Conservation (phyloP, 2,888 invertebrate genomes). For the Trypoxylon attenuatum region DNA sequence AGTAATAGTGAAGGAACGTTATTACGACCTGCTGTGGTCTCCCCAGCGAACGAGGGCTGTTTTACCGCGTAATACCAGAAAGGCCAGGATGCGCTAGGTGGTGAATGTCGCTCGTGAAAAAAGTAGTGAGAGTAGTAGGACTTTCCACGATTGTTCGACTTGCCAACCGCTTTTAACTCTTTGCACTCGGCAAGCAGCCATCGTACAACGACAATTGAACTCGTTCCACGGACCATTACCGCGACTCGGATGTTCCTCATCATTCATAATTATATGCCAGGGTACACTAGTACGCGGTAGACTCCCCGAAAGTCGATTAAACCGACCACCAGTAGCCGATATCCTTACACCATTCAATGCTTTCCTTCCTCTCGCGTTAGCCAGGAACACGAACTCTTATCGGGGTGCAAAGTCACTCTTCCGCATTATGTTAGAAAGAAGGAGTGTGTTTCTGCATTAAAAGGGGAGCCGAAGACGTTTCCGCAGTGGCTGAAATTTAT, state of each 20-base stretch:
- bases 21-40: slow-evolving; percentile 57
- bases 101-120: slow-evolving; percentile 56
- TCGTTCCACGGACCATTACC: background rate
- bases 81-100: slow-evolving; percentile 36
- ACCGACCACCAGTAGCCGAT: too few relatives aligned
- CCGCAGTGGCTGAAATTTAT: too few relatives aligned
- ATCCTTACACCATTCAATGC: too few relatives aligned
- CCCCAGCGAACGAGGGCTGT: slow-evolving; percentile 53
- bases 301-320: too few relatives aligned
- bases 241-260: background rate
- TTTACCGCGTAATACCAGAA: slow-evolving; percentile 57
- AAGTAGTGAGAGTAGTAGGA: slow-evolving; percentile 22
- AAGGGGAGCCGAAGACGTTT: too few relatives aligned
- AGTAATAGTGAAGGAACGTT: slow-evolving; percentile 62
- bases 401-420: too few relatives aligned
- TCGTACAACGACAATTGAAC: background rate
- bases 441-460: too few relatives aligned
- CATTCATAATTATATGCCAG: background rate
- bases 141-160: slow-evolving; percentile 35
- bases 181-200: background rate
- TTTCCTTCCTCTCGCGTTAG: too few relatives aligned
- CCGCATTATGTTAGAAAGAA: too few relatives aligned
- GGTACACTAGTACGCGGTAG: too few relatives aligned
- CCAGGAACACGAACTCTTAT: too few relatives aligned
- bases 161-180: slow-evolving; percentile 42